phyloP scores from a whole-genome alignment of 2,888 invertebrate species.

The Agrotis puta region DNA sequence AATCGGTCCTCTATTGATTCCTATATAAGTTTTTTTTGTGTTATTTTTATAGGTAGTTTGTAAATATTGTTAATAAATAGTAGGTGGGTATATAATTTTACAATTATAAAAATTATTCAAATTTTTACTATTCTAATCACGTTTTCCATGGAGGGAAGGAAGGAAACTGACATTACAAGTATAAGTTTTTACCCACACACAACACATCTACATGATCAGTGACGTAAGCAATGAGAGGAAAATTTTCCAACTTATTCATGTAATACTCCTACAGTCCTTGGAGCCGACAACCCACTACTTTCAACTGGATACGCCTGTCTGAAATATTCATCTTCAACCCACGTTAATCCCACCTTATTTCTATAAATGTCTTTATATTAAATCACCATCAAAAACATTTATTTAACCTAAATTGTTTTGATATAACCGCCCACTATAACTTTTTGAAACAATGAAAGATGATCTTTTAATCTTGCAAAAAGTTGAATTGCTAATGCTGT shows the following conservation, averaged over 20 bases:
- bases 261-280: background rate
- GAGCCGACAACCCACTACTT: background rate
- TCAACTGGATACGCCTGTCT: background rate
- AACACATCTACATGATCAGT: background rate
- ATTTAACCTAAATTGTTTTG: background rate
- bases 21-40: no score
- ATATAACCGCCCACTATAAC: background rate
- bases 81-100: no score
- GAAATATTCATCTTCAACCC: constrained; percentile 15
- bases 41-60: no score
- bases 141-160: no score
- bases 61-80: no score
- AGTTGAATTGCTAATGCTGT: no score
- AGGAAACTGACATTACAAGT: background rate
- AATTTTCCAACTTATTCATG: constrained; percentile 7
- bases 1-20: no score
- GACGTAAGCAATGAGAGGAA: constrained; percentile 12
- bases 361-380: background rate
- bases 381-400: background rate
- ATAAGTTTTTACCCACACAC: constrained; percentile 1
- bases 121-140: no score
- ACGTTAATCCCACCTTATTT: background rate
- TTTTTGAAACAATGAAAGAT: background rate
- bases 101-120: no score
- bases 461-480: no score